Percentiles rank a stretch among this genome's conserved stretches.
Conservation (phyloP, 2,888 invertebrate genomes). For the Cheiracanthium punctorium region DNA sequence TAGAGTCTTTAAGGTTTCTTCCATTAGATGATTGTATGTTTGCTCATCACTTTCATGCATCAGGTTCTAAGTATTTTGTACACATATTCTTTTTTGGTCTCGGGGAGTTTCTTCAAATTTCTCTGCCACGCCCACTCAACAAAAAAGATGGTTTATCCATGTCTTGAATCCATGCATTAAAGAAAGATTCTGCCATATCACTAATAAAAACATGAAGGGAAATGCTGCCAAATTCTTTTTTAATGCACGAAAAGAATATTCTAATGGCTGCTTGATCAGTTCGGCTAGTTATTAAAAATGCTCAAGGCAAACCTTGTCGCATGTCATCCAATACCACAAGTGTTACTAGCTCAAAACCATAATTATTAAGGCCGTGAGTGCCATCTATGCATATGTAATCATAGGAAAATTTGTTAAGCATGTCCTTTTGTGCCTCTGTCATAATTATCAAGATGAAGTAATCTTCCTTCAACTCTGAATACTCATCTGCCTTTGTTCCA, state of each 20-base stretch:
- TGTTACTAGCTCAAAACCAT: conserved; percentile 24
- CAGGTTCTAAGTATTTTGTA: neutral
- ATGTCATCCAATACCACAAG: conserved; percentile 14
- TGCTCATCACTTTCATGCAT: neutral
- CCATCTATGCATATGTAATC: conserved; percentile 24
- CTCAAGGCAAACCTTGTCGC: conserved; percentile 26
- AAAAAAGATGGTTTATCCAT: neutral
- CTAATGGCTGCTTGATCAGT: neutral
- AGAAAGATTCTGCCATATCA: neutral
- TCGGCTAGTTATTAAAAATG: conserved; percentile 4
- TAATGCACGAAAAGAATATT: neutral
- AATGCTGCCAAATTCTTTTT: neutral
- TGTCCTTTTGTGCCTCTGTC: neutral
- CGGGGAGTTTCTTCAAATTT: neutral
- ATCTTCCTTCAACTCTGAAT: neutral
- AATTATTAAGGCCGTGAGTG: conserved; percentile 15
- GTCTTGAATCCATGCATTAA: neutral
- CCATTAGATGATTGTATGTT: neutral
- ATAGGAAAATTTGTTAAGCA: neutral
- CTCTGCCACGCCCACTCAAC: neutral
- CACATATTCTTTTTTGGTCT: neutral
- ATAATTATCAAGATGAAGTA: neutral
- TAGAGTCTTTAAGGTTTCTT: neutral
- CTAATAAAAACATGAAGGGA: neutral
- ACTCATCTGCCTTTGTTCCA: neutral